Evolutionary conservation across 2,797 vertebrate species (phyloP).

Genomic region (Catamblyrhynchus diadema): DNA sequence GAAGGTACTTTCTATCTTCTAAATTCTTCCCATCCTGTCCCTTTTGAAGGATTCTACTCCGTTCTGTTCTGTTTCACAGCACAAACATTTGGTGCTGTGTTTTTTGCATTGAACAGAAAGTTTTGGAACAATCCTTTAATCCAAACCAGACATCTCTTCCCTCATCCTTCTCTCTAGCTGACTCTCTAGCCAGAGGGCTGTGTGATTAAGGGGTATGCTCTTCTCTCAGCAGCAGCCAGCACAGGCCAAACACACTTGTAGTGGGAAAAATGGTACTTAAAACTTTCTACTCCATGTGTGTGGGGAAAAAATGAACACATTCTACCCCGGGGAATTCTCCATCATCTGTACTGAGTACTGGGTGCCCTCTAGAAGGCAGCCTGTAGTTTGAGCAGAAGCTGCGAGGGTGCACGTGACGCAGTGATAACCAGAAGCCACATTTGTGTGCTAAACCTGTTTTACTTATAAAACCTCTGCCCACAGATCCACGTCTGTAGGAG

Average conservation of each 20-base stretch:
- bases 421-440: background rate
- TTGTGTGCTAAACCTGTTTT: background rate
- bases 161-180: background rate
- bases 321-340: background rate
- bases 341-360: background rate
- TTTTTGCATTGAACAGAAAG: background rate
- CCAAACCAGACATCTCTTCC: background rate
- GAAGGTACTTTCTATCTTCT: background rate
- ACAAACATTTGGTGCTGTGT: background rate
- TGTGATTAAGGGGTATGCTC: background rate
- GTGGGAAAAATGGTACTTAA: background rate
- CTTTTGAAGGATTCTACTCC: background rate
- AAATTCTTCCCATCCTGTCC: background rate
- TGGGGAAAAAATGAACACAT: background rate
- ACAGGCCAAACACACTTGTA: background rate
- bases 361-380: background rate
- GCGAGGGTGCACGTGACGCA: rapidly evolving
- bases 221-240: background rate
- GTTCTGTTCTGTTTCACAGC: rapidly evolving
- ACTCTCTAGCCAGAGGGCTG: background rate
- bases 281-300: background rate
- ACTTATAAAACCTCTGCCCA: background rate
- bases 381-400: background rate
- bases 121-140: slow-evolving; percentile 13
- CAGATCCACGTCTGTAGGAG: background rate